Evolutionary conservation across 2,797 vertebrate species (phyloP).

Genomic region (Columba guinea): DNA sequence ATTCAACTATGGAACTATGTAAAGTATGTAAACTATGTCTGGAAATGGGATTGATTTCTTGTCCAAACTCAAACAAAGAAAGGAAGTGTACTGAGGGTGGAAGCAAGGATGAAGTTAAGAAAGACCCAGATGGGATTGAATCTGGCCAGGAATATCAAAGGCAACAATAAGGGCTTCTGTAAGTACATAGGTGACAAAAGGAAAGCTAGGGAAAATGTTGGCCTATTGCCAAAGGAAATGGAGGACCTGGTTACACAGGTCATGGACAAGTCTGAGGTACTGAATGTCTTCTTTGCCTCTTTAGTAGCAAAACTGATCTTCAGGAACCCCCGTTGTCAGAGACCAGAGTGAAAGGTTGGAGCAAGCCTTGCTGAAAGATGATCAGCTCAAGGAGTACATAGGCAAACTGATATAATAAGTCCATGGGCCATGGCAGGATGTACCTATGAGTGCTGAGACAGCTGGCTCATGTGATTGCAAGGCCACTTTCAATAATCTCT

Average conservation of each 20-base stretch:
- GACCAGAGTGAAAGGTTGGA: not conserved
- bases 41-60: not conserved
- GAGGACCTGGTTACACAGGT: too few species aligned
- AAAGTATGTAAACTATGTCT: not conserved
- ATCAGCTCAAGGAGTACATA: not conserved
- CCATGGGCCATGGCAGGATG: accelerated
- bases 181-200: not conserved
- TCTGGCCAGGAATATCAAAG: not conserved
- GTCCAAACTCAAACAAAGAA: not conserved
- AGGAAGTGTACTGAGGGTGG: not conserved
- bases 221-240: not conserved
- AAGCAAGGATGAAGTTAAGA: not conserved
- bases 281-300: not conserved
- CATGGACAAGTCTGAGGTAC: not conserved
- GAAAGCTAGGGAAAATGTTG: not conserved
- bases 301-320: not conserved
- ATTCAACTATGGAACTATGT: not conserved
- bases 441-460: not conserved
- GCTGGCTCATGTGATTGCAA: not conserved
- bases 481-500: not conserved
- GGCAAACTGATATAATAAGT: not conserved
- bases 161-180: not conserved
- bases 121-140: not conserved
- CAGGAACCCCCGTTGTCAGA: not conserved
- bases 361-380: not conserved